These are phyloP conservation scores for Calycopis cecrops DNA, from an alignment of 1,140 invertebrate species.

Conservation along the genomic window DNA sequence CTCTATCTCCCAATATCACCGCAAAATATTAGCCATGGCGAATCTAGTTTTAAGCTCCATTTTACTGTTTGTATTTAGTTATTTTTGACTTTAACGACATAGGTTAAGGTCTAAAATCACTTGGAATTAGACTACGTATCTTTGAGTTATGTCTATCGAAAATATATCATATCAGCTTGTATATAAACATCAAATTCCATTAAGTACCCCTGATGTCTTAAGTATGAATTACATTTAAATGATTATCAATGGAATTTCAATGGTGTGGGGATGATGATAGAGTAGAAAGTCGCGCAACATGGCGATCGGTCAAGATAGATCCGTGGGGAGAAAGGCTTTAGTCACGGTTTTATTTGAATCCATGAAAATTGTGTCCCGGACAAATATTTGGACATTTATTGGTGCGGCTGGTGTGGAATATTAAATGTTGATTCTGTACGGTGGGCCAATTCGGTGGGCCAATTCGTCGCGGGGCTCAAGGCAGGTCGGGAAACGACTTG, in stretches of 20 bases:
- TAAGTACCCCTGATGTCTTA: slow-evolving; percentile 27
- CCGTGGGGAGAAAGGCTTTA: slow-evolving; percentile 59
- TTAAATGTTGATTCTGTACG: slow-evolving; percentile 60
- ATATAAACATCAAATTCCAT: slow-evolving; percentile 41
- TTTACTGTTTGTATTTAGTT: slow-evolving; percentile 24
- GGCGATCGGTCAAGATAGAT: slow-evolving; percentile 24
- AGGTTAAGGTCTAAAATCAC: slow-evolving; percentile 20
- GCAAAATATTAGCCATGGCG: slow-evolving; percentile 67
- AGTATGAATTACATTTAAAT: slow-evolving; percentile 18
- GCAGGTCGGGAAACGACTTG: slow-evolving; percentile 28
- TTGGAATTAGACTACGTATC: neutral
- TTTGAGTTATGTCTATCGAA: slow-evolving; percentile 27
- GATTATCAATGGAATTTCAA: neutral
- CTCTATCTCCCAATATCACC: slow-evolving; percentile 60
- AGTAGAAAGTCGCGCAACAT: neutral
- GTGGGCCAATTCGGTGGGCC: slow-evolving; percentile 48
- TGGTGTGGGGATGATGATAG: slow-evolving; percentile 9
- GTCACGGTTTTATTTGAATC: slow-evolving; percentile 71
- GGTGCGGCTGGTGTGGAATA: slow-evolving; percentile 61
- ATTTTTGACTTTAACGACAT: slow-evolving; percentile 24
- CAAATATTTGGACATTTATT: slow-evolving; percentile 74
- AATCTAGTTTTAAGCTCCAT: slow-evolving; percentile 51
- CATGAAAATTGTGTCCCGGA: slow-evolving; percentile 51
- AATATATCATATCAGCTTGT: slow-evolving; percentile 38
- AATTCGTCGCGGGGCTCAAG: slow-evolving; percentile 31